Evolutionary conservation across 2,113 vertebrate species (phyloP).

Genomic region (Gymnarchus niloticus): DNA sequence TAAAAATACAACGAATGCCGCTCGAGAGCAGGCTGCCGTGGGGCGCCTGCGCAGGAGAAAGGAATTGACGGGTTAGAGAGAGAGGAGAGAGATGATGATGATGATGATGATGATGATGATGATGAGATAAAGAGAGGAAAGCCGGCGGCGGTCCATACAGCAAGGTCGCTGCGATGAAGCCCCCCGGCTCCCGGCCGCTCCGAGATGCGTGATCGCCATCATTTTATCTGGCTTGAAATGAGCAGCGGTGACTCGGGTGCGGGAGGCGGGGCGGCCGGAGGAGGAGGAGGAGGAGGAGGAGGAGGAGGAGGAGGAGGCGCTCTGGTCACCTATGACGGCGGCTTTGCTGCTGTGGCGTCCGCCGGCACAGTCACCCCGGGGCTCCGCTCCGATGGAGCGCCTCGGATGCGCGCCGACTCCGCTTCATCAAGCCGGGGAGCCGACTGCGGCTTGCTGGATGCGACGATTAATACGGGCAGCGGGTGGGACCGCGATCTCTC

Average conservation of each 20-base stretch:
- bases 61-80: background rate
- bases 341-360: conserved; percentile 32
- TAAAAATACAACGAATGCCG: conserved; percentile 6
- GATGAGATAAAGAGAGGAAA: conserved; percentile 25
- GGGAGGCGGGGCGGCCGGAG: conserved; percentile 35
- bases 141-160: conserved; percentile 17
- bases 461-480: conserved; percentile 19
- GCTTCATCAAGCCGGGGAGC: background rate
- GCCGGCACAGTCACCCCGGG: conserved; percentile 30
- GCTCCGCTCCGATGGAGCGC: conserved; percentile 26
- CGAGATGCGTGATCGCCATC: conserved; percentile 40
- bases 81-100: background rate
- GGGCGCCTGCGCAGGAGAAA: conserved; percentile 37
- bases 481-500: conserved; percentile 26
- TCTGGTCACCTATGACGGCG: conserved; percentile 30
- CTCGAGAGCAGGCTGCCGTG: conserved; percentile 27
- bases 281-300: conserved; percentile 36
- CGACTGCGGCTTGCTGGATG: background rate
- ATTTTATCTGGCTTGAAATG: conserved; percentile 43
- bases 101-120: too few species aligned
- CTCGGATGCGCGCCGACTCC: conserved; percentile 18
- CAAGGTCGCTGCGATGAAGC: conserved; percentile 9
- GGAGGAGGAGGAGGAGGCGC: conserved; percentile 35
- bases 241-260: conserved; percentile 34
- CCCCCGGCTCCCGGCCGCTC: conserved; percentile 8